Percentiles rank a stretch among this genome's conserved stretches.
phyloP scores from a whole-genome alignment of 1,140 invertebrate species.

The Venustaconcha ellipsiformis region DNA sequence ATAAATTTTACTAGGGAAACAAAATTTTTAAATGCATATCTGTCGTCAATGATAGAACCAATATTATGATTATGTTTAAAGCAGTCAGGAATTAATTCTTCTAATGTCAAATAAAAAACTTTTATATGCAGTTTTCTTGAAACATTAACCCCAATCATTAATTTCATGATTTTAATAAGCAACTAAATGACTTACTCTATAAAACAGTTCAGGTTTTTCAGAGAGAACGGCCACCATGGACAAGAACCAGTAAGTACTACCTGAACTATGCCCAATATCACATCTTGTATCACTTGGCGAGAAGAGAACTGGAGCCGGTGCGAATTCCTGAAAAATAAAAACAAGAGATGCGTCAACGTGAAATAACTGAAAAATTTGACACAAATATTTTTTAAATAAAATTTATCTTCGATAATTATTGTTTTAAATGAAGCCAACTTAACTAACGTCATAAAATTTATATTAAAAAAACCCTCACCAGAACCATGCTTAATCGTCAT shows the following conservation, averaged over 20 bases:
- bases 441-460: no score
- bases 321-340: conserved; percentile 47
- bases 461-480: neutral
- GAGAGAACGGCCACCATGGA: conserved; percentile 56
- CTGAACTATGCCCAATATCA: conserved; percentile 62
- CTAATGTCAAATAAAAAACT: no score
- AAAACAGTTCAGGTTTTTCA: conserved; percentile 42
- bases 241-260: conserved; percentile 64
- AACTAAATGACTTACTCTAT: conserved; percentile 35
- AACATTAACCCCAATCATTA: no score
- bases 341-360: no score
- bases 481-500: neutral
- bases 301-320: conserved; percentile 49
- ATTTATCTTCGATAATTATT: neutral
- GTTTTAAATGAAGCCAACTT: neutral
- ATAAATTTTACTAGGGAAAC: no score
- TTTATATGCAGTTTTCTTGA: no score
- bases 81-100: no score
- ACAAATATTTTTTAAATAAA: neutral
- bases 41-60: no score
- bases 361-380: neutral
- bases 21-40: no score
- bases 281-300: conserved; percentile 53
- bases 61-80: no score
- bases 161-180: no score